phyloP scores from a whole-genome alignment of 1,140 invertebrate genomes.

The Temnothorax nylanderi region DNA sequence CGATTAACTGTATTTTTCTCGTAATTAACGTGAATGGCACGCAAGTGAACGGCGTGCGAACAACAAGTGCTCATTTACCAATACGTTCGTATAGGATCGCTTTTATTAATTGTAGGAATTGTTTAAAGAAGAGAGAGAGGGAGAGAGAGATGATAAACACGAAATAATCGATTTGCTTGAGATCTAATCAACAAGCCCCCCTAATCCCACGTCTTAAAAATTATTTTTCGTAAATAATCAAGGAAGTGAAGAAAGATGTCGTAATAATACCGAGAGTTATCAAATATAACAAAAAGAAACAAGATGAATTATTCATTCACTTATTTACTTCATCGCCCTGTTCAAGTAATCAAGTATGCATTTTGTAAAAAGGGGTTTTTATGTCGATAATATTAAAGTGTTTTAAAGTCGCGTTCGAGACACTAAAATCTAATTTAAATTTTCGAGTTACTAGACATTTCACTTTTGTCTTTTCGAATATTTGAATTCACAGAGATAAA shows the following conservation, averaged over 20 bases:
- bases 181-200: constrained; percentile 1
- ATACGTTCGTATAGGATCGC: constrained; percentile 41
- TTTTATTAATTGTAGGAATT: constrained; percentile 56
- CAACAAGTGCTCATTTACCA: constrained; percentile 47
- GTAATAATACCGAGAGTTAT: constrained; percentile 34
- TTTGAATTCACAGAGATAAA: not conserved
- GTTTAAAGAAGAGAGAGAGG: constrained; percentile 25
- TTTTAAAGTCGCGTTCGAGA: not conserved
- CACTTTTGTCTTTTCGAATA: not conserved
- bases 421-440: not conserved
- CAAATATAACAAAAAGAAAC: constrained; percentile 40
- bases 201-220: constrained; percentile 21
- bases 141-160: constrained; percentile 18
- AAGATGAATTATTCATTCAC: not conserved
- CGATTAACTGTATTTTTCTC: constrained; percentile 73
- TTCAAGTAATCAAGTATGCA: not conserved
- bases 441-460: not conserved
- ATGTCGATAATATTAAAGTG: not conserved
- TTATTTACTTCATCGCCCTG: not conserved
- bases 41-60: not conserved
- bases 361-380: not conserved
- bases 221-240: constrained; percentile 48
- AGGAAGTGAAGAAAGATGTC: constrained; percentile 22
- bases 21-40: constrained; percentile 45
- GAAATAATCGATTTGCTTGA: constrained; percentile 44